These are phyloP conservation scores for Drosophila suboccidentalis DNA, from an alignment of 2,888 invertebrate species.

Conservation along the genomic window DNA sequence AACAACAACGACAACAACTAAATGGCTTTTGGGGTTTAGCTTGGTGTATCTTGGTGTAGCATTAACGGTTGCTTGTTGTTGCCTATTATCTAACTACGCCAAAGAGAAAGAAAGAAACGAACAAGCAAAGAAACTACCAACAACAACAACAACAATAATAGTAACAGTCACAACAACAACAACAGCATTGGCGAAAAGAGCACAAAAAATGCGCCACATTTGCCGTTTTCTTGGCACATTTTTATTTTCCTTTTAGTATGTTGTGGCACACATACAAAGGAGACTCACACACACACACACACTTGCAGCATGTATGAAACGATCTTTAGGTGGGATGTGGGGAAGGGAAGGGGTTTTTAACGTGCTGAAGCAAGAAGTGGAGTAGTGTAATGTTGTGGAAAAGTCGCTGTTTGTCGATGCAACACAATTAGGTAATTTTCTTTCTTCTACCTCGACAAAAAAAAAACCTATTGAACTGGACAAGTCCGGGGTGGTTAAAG, in stretches of 20 bases:
- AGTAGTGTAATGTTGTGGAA: constrained; percentile 73
- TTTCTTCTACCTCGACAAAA: constrained; percentile 61
- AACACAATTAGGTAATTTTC: constrained; percentile 82
- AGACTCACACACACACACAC: constrained; percentile 5
- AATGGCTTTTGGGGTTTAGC: constrained; percentile 60
- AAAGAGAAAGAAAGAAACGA: constrained; percentile 67
- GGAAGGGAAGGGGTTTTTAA: background rate
- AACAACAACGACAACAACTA: constrained; percentile 37
- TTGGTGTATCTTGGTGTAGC: constrained; percentile 47
- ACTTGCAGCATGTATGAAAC: background rate
- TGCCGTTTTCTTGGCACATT: constrained; percentile 75
- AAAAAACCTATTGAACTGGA: constrained; percentile 56
- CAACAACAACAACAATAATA: constrained; percentile 26
- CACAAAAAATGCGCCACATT: constrained; percentile 51
- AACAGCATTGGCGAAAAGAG: constrained; percentile 34
- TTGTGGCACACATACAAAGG: constrained; percentile 72
- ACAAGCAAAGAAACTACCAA: constrained; percentile 43
- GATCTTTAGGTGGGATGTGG: constrained; percentile 8
- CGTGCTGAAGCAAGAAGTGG: constrained; percentile 42
- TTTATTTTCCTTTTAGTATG: constrained; percentile 54
- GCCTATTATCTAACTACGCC: constrained; percentile 73
- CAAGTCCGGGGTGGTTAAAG: background rate
- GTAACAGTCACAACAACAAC: constrained; percentile 25
- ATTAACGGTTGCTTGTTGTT: constrained; percentile 70
- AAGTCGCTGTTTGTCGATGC: constrained; percentile 64